phyloP scores from a whole-genome alignment of 1,140 invertebrate species.

The Thalassaphorura encarpata region DNA sequence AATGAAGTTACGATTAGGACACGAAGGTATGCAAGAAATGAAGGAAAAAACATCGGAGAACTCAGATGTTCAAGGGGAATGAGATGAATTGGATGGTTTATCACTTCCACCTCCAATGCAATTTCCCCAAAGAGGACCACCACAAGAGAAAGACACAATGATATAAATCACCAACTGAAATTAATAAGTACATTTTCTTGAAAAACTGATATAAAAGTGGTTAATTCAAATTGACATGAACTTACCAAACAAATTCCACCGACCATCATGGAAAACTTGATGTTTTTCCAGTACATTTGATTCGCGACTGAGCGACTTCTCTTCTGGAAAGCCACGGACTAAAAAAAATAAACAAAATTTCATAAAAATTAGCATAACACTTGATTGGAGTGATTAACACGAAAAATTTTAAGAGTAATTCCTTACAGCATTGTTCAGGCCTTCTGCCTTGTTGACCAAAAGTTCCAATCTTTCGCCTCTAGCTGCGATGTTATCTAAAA shows the following conservation, averaged over 20 bases:
- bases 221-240: too few species aligned
- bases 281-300: constrained; percentile 86
- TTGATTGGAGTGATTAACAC: not conserved
- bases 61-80: too few species aligned
- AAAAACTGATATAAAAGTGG: constrained; percentile 15
- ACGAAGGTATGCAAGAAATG: too few species aligned
- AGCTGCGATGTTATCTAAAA: constrained; percentile 68
- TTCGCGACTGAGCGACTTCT: constrained; percentile 73
- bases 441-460: constrained; percentile 82
- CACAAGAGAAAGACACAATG: constrained; percentile 74
- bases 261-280: constrained; percentile 77
- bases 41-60: too few species aligned
- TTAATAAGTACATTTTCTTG: constrained; percentile 10
- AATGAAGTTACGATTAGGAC: too few species aligned
- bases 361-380: too few species aligned
- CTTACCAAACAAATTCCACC: constrained; percentile 57
- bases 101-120: constrained; percentile 48
- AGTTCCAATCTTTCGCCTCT: constrained; percentile 80
- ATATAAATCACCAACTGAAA: constrained; percentile 64
- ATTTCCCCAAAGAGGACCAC: constrained; percentile 64
- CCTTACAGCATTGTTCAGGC: constrained; percentile 74
- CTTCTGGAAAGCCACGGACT: constrained; percentile 79
- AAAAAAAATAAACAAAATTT: too few species aligned
- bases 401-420: constrained; percentile 37
- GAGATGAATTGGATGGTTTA: too few species aligned